These are phyloP conservation scores for Thalassarche chlororhynchos DNA, from an alignment of 2,113 vertebrate species.

Conservation along the genomic window DNA sequence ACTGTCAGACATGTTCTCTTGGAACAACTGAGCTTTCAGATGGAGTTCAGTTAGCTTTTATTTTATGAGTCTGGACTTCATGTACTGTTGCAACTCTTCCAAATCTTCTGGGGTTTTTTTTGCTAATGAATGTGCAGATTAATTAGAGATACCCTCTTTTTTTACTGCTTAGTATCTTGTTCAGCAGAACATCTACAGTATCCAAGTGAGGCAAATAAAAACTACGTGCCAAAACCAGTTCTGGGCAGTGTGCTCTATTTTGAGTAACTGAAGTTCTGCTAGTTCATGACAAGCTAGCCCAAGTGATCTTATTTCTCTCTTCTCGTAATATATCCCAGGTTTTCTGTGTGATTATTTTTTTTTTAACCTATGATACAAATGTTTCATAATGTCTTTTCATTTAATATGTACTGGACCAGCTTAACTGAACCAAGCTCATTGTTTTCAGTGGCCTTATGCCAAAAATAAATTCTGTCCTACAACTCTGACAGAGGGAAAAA, in stretches of 20 bases:
- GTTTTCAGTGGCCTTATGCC: background rate
- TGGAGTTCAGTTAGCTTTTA: background rate
- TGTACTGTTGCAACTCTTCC: background rate
- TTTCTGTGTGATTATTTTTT: background rate
- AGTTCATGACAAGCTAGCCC: background rate
- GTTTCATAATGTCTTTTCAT: background rate
- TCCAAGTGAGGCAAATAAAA: conserved; percentile 16
- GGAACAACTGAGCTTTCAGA: background rate
- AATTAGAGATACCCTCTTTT: background rate
- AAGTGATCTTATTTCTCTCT: background rate
- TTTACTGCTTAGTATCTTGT: background rate
- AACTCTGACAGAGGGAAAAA: background rate
- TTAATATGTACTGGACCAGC: background rate
- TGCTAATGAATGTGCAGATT: background rate
- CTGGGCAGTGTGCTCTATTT: background rate
- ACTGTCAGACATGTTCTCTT: rapidly evolving
- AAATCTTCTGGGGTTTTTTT: background rate
- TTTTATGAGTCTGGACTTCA: background rate
- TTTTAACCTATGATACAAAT: background rate
- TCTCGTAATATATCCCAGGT: background rate
- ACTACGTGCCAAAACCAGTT: background rate
- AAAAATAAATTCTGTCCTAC: background rate
- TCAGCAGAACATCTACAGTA: background rate
- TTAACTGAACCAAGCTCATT: background rate
- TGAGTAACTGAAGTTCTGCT: background rate